A percentile compares a stretch with the other conserved stretches of the same genome.
These are phyloP conservation scores for Camelus bactrianus DNA, from an alignment of 2,113 vertebrate genomes.

Conservation along the genomic window DNA sequence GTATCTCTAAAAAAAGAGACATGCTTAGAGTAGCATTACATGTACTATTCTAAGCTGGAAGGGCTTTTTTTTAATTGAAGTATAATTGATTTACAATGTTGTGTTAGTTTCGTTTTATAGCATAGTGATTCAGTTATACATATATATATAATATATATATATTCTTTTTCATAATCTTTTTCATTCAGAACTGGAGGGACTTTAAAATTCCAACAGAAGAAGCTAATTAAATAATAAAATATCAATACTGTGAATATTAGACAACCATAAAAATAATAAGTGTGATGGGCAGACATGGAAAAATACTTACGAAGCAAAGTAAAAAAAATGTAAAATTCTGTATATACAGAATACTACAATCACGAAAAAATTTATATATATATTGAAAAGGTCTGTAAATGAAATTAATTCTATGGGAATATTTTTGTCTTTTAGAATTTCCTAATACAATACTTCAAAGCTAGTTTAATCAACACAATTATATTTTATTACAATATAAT, in stretches of 20 bases:
- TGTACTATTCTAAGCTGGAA: background rate
- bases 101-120: no score
- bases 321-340: constrained; percentile 36
- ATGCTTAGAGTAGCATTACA: background rate
- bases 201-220: constrained; percentile 3
- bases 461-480: constrained; percentile 19
- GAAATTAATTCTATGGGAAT: background rate
- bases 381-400: background rate
- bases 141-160: no score
- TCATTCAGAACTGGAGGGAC: background rate
- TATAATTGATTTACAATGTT: no score
- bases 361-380: constrained; percentile 30
- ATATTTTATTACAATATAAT: background rate
- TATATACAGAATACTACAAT: background rate
- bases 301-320: background rate
- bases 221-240: background rate
- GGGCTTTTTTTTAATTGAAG: background rate
- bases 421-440: constrained; percentile 47
- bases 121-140: no score
- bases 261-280: constrained; percentile 11
- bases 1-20: background rate
- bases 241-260: background rate
- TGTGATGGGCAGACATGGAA: background rate
- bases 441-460: background rate
- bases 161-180: no score